Evolutionary conservation across 2,888 invertebrate genomes (phyloP).

Genomic region (Hyppa rectilinea): DNA sequence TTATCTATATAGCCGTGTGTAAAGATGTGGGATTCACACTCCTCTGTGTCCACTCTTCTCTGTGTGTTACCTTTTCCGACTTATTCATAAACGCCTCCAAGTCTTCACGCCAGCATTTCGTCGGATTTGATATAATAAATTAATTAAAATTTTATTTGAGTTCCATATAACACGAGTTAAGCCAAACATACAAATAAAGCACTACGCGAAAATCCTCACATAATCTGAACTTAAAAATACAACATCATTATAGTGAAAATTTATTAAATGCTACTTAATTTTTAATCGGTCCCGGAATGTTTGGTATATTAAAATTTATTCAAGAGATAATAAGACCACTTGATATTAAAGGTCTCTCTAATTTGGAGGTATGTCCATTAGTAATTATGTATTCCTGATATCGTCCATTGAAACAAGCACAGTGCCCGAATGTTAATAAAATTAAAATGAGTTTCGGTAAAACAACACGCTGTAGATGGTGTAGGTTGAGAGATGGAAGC

Average conservation of each 20-base stretch:
- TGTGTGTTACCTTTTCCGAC: too few relatives aligned
- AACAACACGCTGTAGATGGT: constrained; percentile 66
- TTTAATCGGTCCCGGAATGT: constrained; percentile 68
- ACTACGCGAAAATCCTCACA: constrained; percentile 50
- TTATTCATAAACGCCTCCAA: too few relatives aligned
- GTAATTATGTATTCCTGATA: constrained; percentile 78
- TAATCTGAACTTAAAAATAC: constrained; percentile 49
- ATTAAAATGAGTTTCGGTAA: constrained; percentile 76
- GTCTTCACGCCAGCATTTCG: too few relatives aligned
- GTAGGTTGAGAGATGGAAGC: constrained; percentile 55
- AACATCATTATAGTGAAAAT: constrained; percentile 66
- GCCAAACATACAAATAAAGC: constrained; percentile 37
- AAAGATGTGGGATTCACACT: too few relatives aligned
- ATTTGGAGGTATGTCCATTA: constrained; percentile 76
- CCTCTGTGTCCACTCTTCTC: too few relatives aligned
- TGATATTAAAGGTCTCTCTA: constrained; percentile 71
- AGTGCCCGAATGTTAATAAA: constrained; percentile 76
- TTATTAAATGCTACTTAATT: constrained; percentile 73
- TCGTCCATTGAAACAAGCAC: constrained; percentile 70
- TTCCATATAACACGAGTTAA: constrained; percentile 39
- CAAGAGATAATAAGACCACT: constrained; percentile 68
- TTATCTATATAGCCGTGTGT: too few relatives aligned
- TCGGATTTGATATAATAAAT: constrained; percentile 20
- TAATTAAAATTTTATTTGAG: constrained; percentile 15
- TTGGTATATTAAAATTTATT: constrained; percentile 67